A percentile compares a stretch with the other conserved stretches of the same genome.
These are phyloP conservation scores for Hoplias malabaricus DNA, from an alignment of 2,113 vertebrate species.

Conservation along the genomic window DNA sequence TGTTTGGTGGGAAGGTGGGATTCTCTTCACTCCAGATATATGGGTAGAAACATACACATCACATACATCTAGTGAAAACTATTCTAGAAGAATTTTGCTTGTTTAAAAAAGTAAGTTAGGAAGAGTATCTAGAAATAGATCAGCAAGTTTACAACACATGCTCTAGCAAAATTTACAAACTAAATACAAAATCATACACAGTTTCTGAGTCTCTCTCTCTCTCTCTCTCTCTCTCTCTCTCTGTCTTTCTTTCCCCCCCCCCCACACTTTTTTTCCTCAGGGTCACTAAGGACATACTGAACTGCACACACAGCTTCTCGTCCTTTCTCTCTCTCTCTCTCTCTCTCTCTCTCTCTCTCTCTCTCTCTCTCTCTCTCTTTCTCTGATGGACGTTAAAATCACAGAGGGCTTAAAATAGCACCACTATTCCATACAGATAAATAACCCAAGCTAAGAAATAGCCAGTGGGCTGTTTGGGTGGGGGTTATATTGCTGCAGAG, in stretches of 20 bases:
- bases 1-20: no score
- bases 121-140: no score
- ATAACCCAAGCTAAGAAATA: neutral
- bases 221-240: neutral
- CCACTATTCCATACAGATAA: neutral
- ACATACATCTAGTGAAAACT: no score
- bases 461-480: neutral
- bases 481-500: neutral
- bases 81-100: no score
- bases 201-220: neutral
- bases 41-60: no score
- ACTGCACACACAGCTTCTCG: neutral
- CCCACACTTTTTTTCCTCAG: no score
- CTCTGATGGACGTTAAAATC: constrained; percentile 7
- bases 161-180: neutral
- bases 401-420: constrained; percentile 22
- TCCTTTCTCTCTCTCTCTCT: neutral
- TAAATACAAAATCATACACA: neutral
- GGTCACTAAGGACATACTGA: constrained; percentile 18
- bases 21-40: no score
- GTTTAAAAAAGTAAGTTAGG: no score
- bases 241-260: no score
- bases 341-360: neutral
- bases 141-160: no score
- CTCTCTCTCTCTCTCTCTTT: neutral